Evolutionary conservation across 2,888 invertebrate species (phyloP), one percentile per base, ranked within the genome.

Genomic region (Caenorhabditis japonica): DNA sequence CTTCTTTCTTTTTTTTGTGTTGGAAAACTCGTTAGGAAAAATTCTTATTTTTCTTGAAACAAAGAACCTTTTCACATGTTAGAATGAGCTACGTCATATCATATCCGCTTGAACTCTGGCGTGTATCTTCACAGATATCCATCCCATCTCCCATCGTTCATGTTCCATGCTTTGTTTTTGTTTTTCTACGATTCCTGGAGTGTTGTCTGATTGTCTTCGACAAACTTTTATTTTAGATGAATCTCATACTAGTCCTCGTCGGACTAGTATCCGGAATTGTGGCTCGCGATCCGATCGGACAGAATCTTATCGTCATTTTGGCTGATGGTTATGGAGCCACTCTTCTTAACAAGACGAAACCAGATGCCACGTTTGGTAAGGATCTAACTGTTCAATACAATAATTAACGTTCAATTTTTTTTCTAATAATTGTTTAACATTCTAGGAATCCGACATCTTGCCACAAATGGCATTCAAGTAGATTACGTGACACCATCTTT

Each of bases 301-400:
- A 86, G 70, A 87, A 87, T 62, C 75, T 86, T 60, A 84, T 86
- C 33, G 60, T 87, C 21, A 76, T 86, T 25, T 68, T 83, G 13
- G 80, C 85, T 38, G 86, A 86, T 72, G 86, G 86, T 4, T 87
- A 84, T 62, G 85, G 86, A 17, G 79, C 85, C 0, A 75, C 72
- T 7, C 71, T 86, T 0, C 73, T 87, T 51, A 86, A 86, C 56
- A 76, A 66, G 10, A 82, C 86, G 1, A 80, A 84, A 62, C 62
- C 83, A 12, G 82, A 84, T 51, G 58, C 77, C 1, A 73, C 73
- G 13, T 68, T 76, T 33, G 80, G 80, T 76, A 59, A 7, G 47
- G 5, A 38, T 36, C 12, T 3, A 23, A 23, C 4, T 17, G 21
- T n/a, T 33, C 25, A 43, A 21, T 10, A n/a, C 4, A 38, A 23